Base-by-base conservation (phyloP, 2,888 invertebrate species). In the Rugalucina vietnamica region DNA sequence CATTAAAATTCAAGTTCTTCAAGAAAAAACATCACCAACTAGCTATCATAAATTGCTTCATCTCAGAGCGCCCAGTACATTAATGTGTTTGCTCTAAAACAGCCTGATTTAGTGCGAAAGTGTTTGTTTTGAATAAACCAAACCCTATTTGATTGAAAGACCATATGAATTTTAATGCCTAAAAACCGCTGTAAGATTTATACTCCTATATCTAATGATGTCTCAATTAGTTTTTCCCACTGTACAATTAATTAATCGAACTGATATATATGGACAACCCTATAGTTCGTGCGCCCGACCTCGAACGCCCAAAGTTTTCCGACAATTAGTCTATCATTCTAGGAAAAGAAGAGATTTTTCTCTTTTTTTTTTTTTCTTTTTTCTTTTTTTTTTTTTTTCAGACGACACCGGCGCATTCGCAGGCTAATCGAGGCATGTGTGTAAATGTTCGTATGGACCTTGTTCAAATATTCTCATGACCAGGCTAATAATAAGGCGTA, bases 11-110 rank as follows among this genome's bases (percentile, higher is more conserved):
- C 34, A 34, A 34, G 34, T 65, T 18, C 65, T 34, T 4, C 32
- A 65, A 65, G n/a, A n/a, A 65, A 65, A 65, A 32, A 65, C 65
- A 10, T 43, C 43, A 43, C 43, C 34, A n/a, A 21, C 34, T 54
- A 65, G 34, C 32, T 65, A 32, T n/a, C 65, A 65, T 65, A 65
- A 65, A 65, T 65, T 21, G 18, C 18, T 34, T 29, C 34, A 21
- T 65, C 65, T 34, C 29, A 34, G 2, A 65, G 12, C 4, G 4
- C 4, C 65, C 24, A 4, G 65, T 12, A 65, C 65, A 65, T 65
- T 65, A 34, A 65, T 65, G 65, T 8, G 34, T 65, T 34, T 65
- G 65, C 65, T 65, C 65, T 65, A 34, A 65, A 65, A 65, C 18
- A 3, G 18, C 34, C 34, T 65, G 65, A 65, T 34, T 65, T 34